These are phyloP conservation scores for Prionace glauca DNA, from an alignment of 2,797 vertebrate genomes.

Conservation along the genomic window DNA sequence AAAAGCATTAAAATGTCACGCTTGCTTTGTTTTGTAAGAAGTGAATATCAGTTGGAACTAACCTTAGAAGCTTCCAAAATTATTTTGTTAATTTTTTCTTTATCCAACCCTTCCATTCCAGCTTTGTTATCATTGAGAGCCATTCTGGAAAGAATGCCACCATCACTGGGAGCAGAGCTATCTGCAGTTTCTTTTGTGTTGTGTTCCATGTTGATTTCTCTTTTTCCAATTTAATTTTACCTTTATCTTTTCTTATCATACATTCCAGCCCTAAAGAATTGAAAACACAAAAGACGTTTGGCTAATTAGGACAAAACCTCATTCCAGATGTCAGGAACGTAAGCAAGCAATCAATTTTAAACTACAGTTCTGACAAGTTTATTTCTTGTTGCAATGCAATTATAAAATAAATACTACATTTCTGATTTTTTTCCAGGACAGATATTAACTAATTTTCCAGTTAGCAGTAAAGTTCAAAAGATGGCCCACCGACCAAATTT, in stretches of 20 bases:
- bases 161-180: slow-evolving; percentile 45
- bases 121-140: slow-evolving; percentile 98
- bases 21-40: neutral
- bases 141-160: slow-evolving; percentile 75
- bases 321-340: neutral
- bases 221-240: neutral
- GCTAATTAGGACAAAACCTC: neutral
- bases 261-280: neutral
- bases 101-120: slow-evolving; percentile 93
- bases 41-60: neutral
- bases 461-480: neutral
- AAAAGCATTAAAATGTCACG: neutral
- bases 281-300: neutral
- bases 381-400: neutral
- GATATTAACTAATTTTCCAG: neutral
- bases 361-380: neutral
- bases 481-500: neutral
- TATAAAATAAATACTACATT: neutral
- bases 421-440: neutral
- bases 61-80: slow-evolving; percentile 94
- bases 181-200: slow-evolving; percentile 42
- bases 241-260: neutral
- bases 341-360: neutral
- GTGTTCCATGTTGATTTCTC: neutral
- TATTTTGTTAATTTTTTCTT: slow-evolving; percentile 94